Evolutionary conservation across 2,797 vertebrate species (phyloP).

Genomic region (Orientallactaga sibirica): DNA sequence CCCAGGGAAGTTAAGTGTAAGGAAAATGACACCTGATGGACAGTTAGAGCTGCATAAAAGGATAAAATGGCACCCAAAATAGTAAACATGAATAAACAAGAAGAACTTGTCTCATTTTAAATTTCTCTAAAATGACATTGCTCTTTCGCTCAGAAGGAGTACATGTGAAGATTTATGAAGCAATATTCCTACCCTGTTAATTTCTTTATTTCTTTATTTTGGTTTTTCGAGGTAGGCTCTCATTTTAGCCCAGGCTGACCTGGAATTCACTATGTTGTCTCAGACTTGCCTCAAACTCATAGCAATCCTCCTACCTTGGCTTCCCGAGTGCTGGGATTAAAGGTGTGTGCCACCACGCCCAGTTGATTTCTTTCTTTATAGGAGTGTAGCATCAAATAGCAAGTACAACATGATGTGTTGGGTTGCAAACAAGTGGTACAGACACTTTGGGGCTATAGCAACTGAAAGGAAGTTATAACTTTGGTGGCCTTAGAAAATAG

Average conservation of each 20-base stretch:
- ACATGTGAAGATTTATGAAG: not conserved
- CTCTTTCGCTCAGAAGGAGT: not conserved
- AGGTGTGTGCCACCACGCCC: not conserved
- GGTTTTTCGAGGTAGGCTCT: no score
- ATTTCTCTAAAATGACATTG: not conserved
- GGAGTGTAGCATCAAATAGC: not conserved
- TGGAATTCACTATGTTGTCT: no score
- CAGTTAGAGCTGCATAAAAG: not conserved
- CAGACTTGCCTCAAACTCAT: no score
- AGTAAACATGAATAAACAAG: not conserved
- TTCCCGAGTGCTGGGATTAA: no score
- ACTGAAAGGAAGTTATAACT: not conserved
- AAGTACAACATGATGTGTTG: not conserved
- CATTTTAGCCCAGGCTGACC: no score
- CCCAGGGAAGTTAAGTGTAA: conserved; percentile 27
- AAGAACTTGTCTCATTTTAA: not conserved
- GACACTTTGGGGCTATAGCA: not conserved
- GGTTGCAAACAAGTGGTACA: not conserved
- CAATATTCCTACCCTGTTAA: not conserved
- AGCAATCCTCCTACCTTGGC: no score
- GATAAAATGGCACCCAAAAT: not conserved
- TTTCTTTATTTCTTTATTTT: not conserved
- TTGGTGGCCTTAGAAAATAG: not conserved
- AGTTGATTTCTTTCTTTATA: not conserved
- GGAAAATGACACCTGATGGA: not conserved